Percentiles rank a stretch among this genome's conserved stretches.
phyloP scores from a whole-genome alignment of 1,140 invertebrate species.

The Araneus ventricosus region DNA sequence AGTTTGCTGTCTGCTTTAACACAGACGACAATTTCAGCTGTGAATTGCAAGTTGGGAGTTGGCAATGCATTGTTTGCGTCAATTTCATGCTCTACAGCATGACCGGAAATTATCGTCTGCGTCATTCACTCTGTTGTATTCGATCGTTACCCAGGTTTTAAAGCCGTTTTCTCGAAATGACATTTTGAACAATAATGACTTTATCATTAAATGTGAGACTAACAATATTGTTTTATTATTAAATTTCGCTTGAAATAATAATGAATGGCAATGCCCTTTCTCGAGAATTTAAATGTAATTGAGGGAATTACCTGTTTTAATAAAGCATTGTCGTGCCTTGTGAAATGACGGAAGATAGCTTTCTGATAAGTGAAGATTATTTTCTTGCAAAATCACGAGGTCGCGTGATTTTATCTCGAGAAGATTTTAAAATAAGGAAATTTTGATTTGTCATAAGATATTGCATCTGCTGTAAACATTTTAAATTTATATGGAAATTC shows the following conservation, averaged over 20 bases:
- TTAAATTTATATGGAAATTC: no score
- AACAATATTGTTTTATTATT: not conserved
- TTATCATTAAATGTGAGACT: not conserved
- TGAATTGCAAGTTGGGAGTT: not conserved
- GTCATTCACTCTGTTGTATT: not conserved
- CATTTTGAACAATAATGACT: not conserved
- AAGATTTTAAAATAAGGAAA: not conserved
- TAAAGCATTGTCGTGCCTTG: not conserved
- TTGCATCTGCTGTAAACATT: not conserved
- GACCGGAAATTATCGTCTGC: constrained; percentile 7
- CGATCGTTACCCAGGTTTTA: not conserved
- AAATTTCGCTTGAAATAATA: not conserved
- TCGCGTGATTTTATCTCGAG: not conserved
- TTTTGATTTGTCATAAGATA: not conserved
- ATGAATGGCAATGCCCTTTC: not conserved
- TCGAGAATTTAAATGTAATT: not conserved
- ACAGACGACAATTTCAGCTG: not conserved
- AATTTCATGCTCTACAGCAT: constrained; percentile 23
- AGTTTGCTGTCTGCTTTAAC: not conserved
- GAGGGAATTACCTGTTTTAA: constrained; percentile 1
- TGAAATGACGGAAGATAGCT: not conserved
- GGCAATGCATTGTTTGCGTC: constrained; percentile 2
- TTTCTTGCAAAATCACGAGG: not conserved
- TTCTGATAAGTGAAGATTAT: not conserved
- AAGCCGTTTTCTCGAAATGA: not conserved